Evolutionary conservation across 2,888 invertebrate species (phyloP), one percentile per base, ranked within the genome.

Genomic region (Mystacides longicornis): DNA sequence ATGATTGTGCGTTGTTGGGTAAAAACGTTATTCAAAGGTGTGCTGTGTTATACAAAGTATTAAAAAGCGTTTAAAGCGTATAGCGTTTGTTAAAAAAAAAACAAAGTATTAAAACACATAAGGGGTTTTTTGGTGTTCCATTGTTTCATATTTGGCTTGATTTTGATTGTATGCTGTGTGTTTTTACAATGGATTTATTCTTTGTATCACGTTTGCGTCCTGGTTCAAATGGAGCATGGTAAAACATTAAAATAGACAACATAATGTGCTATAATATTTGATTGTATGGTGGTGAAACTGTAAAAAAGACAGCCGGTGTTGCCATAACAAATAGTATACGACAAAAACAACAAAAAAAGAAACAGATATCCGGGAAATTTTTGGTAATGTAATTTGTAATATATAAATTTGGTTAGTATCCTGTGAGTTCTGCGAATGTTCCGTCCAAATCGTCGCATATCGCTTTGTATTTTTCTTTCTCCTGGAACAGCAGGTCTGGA

Each of bases 371-470:
- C 51, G 52, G 57, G 58, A 31, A n/a, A n/a, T n/a, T n/a, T 45
- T n/a, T 55, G 51, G 54, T 49, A 33, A 16, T 49, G 48, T 52
- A n/a, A n/a, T n/a, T n/a, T n/a, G n/a, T n/a, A n/a, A n/a, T n/a
- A n/a, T n/a, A n/a, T n/a, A 7, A 11, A 7, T 27, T 27, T 37
- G 14, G 78, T 88, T 91, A 93, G 85, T 93, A 93, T 85, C 91
- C 93, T 77, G 93, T 93, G 80, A 94, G 86, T 81, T 95, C 94
- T 74, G 93, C 89, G 84, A 93, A 93, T 77, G 94, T 94, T 80
- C 87, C 86, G 81, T 95, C 94, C 86, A 95, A 82, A 82, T 94
- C 94, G 81, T 94, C 94, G 83, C 91, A 91, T 84, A 94, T 93
- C 78, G 88, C 85, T 87, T 94, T 95, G 89, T 93, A 91, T 81